Conservation (phyloP, 64 coral and sea anemone species). For the Porites lutea region DNA sequence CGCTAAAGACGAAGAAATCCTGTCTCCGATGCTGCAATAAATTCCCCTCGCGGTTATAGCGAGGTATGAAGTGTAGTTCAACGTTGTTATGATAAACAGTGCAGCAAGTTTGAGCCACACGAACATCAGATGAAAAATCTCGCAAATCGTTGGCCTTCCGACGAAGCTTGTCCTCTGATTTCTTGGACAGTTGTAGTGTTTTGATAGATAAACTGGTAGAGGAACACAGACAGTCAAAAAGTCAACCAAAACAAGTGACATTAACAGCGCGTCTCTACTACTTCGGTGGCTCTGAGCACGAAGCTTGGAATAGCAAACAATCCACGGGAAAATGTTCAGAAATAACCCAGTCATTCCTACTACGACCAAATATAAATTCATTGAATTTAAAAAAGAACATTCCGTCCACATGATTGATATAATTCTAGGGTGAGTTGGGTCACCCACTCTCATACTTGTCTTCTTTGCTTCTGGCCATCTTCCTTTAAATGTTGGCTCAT, state of each 20-base stretch:
- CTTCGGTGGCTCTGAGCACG: constrained; percentile 38
- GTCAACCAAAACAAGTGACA: constrained; percentile 71
- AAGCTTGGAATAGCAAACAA: constrained; percentile 75
- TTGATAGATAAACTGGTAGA: constrained; percentile 71
- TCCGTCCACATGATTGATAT: neutral
- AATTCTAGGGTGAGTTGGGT: neutral
- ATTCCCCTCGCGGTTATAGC: constrained; percentile 68
- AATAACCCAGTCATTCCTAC: constrained; percentile 61
- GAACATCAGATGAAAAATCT: constrained; percentile 90
- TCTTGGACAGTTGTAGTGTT: constrained; percentile 19
- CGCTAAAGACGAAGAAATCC: constrained; percentile 23
- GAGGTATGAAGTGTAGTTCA: constrained; percentile 87
- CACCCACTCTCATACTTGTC: neutral
- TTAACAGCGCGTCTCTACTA: constrained; percentile 70
- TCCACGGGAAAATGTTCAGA: constrained; percentile 72
- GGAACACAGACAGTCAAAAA: constrained; percentile 78
- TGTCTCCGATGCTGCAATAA: constrained; percentile 65
- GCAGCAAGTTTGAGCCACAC: constrained; percentile 83
- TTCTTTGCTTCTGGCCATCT: too few species aligned
- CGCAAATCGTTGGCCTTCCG: constrained; percentile 80
- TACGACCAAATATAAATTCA: constrained; percentile 68
- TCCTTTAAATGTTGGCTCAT: neutral
- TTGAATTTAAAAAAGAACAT: constrained; percentile 42
- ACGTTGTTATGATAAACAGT: constrained; percentile 79
- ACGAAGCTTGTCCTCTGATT: neutral